A percentile compares a stretch with the other conserved stretches of the same genome.
phyloP scores from a whole-genome alignment of 2,113 vertebrate species.

The Chunga burmeisteri region DNA sequence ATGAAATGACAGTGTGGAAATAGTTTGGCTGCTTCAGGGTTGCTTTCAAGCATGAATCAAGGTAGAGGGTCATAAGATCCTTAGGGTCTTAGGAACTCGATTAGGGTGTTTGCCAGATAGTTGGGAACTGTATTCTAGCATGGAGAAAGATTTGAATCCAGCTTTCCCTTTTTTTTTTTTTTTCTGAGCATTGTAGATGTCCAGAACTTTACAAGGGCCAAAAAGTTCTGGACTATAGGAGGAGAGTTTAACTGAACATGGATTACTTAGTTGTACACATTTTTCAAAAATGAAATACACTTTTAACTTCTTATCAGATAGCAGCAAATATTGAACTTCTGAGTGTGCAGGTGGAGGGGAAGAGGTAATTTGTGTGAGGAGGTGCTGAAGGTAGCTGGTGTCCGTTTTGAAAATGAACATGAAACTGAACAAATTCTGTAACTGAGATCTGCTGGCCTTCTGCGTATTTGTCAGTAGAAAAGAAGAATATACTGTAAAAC shows the following conservation, averaged over 20 bases:
- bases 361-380: not conserved
- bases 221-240: not conserved
- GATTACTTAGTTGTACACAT: not conserved
- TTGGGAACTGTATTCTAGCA: not conserved
- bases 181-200: not conserved
- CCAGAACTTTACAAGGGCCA: not conserved
- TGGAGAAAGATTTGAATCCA: not conserved
- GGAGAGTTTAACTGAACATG: not conserved
- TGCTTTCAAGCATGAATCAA: not conserved
- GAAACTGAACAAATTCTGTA: not conserved
- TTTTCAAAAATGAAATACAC: not conserved
- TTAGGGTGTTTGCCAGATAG: not conserved
- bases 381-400: not conserved
- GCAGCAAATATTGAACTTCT: not conserved
- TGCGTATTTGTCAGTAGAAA: no score
- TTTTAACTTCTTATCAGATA: not conserved
- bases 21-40: not conserved
- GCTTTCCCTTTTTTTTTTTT: not conserved
- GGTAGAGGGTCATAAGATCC: not conserved
- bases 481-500: not conserved
- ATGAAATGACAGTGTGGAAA: not conserved
- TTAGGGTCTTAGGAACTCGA: not conserved
- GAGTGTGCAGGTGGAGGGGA: not conserved
- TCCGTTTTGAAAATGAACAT: rapidly evolving
- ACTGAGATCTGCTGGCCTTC: not conserved